Evolutionary conservation across 1,140 invertebrate genomes (phyloP), one percentile per base, ranked within the genome.

Genomic region (Drosophila baimaii): DNA sequence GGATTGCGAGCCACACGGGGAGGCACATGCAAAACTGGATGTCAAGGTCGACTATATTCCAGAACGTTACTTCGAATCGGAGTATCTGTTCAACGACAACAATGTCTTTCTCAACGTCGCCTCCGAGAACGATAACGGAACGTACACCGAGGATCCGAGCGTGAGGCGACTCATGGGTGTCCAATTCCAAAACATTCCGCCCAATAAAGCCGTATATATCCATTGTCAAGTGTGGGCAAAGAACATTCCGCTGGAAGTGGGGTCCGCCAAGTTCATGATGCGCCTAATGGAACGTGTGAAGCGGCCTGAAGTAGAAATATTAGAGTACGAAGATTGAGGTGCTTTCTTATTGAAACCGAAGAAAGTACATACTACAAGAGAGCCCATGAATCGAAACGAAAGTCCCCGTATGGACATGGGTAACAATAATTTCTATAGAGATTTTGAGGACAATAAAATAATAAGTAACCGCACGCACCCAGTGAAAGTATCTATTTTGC

Each of bases 181-280:
- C 5, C 51, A 83, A 19, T 21, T 86, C 1, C 1, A 0, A 0
- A 19, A 73, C n/a, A 21, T 86, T 8, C 71, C 79, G 2, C 2
- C 10, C 12, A 79, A 89, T 25, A 5, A 8, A 3, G 13, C 62
- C 7, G 3, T 73, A 3, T 8, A 6, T 9, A 17, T 86, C 4
- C 15, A 3, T 0, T 86, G 83, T 43, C 49, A 41, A 4, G 56
- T 68, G 8, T 88, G 83, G 83, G 83, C 83, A 8, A 71, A 71
- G 13, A 88, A 88, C 31, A 83, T 88, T 6, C 23, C 54, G 0
- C 41, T 88, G 13, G 8, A 77, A 2, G 13, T 12, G 12, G 81
- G 51, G 2, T 54, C 79, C 7, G 56, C 51, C 2, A 51, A 37
- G 21, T 56, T 85, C 1, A 27, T n/a, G n/a, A 17, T 85, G 15